These are phyloP conservation scores for Papilio protenor DNA, from an alignment of 2,888 invertebrate species.

Conservation along the genomic window DNA sequence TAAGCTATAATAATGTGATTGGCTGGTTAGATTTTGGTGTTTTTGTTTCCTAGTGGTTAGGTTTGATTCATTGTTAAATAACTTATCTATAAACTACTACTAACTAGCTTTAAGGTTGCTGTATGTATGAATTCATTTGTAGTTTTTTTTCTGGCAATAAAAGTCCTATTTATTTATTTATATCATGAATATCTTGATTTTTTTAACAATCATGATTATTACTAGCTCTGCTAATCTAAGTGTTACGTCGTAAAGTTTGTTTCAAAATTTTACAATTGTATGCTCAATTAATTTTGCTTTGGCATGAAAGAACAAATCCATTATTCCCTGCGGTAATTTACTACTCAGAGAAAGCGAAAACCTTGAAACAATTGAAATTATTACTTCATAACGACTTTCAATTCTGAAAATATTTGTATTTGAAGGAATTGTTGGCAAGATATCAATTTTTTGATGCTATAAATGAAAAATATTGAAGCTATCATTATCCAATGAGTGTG, in stretches of 20 bases:
- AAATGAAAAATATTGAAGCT: not conserved
- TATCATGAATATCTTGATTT: too few relatives aligned
- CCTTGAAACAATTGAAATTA: slow-evolving; percentile 16
- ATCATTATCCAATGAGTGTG: not conserved
- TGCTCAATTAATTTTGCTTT: not conserved
- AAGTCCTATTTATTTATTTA: too few relatives aligned
- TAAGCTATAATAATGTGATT: not conserved
- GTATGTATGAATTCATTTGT: too few relatives aligned
- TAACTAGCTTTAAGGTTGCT: too few relatives aligned
- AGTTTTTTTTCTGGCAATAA: too few relatives aligned
- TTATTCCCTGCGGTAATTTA: not conserved
- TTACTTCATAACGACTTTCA: slow-evolving; percentile 3
- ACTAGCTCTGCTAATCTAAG: too few relatives aligned
- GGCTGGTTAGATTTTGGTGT: not conserved
- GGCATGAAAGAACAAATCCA: not conserved
- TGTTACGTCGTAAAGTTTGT: not conserved
- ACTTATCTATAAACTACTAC: too few relatives aligned
- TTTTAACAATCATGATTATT: too few relatives aligned
- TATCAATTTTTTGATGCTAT: not conserved
- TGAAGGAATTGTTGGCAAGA: not conserved
- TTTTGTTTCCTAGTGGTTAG: not conserved
- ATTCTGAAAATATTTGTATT: not conserved
- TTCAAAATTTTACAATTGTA: not conserved
- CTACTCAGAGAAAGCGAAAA: not conserved
- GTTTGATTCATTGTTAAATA: too few relatives aligned